Percentiles rank a stretch among this genome's conserved stretches.
Conservation (phyloP, 2,113 vertebrate genomes). For the Lagopus muta region DNA sequence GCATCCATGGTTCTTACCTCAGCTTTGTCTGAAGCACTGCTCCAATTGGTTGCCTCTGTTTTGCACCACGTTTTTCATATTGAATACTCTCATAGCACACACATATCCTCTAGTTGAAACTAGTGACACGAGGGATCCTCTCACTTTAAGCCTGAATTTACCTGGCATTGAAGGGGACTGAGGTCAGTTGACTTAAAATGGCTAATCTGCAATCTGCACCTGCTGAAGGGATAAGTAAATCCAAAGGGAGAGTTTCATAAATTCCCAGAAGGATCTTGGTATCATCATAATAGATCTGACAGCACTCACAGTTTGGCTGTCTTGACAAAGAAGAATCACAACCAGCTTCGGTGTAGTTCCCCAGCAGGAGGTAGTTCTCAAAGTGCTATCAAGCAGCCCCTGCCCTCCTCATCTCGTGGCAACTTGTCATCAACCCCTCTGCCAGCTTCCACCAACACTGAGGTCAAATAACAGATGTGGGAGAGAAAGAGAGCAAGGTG, state of each 20-base stretch:
- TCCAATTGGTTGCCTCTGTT: neutral
- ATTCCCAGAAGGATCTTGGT: neutral
- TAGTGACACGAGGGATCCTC: neutral
- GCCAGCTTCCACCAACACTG: neutral
- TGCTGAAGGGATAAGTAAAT: slow-evolving; percentile 37
- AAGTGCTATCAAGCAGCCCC: neutral
- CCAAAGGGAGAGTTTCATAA: neutral
- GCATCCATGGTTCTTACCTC: neutral
- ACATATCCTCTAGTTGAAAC: neutral
- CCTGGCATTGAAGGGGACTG: neutral
- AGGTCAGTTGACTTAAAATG: slow-evolving; percentile 36
- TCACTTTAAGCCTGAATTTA: slow-evolving; percentile 14
- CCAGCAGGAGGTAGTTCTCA: neutral
- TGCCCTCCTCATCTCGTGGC: neutral
- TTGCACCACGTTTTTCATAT: neutral
- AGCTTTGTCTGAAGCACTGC: neutral
- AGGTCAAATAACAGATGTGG: neutral
- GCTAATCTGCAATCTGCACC: slow-evolving; percentile 22
- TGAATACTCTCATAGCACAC: neutral
- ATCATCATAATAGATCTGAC: slow-evolving; percentile 30
- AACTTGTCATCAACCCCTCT: neutral
- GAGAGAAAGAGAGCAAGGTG: neutral
- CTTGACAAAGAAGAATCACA: slow-evolving; percentile 13
- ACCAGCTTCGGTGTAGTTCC: neutral
- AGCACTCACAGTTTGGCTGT: slow-evolving; percentile 11